These are phyloP conservation scores for Eupithecia abbreviata DNA, from an alignment of 2,888 invertebrate species.

Conservation along the genomic window DNA sequence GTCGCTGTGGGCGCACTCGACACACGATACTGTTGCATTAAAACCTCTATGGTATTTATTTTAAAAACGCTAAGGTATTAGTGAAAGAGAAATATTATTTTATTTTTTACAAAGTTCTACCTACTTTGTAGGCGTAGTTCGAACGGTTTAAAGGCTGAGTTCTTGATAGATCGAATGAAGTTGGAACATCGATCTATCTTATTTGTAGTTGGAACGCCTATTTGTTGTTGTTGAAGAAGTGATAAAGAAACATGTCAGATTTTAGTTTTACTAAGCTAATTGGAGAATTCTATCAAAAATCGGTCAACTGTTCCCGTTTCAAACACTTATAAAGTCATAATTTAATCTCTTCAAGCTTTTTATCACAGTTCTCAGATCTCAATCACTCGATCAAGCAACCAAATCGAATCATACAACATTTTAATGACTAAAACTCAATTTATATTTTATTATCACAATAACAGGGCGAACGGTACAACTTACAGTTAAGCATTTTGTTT, in stretches of 20 bases:
- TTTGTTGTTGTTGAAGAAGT: not conserved
- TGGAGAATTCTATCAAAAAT: not conserved
- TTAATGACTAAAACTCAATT: slow-evolving; percentile 31
- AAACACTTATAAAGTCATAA: not conserved
- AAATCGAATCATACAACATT: slow-evolving; percentile 20
- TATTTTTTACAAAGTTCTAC: not conserved
- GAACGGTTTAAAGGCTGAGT: not conserved
- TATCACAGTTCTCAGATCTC: slow-evolving; percentile 2
- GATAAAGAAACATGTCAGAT: not conserved
- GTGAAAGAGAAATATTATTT: not conserved
- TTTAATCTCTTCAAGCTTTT: not conserved
- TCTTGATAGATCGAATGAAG: not conserved
- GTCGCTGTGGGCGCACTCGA: not conserved
- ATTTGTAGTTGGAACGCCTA: not conserved
- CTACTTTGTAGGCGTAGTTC: not conserved
- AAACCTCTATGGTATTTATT: not conserved
- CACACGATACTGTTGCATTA: slow-evolving; percentile 6
- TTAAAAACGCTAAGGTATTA: not conserved
- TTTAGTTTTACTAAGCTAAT: not conserved
- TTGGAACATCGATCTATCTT: not conserved
- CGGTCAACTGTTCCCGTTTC: not conserved
- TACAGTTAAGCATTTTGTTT: slow-evolving; percentile 48
- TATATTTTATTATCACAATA: slow-evolving; percentile 35
- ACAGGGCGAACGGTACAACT: slow-evolving; percentile 40
- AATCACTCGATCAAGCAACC: slow-evolving; percentile 11